Conservation (phyloP, 1,140 invertebrate genomes). For the Telenomus remus region DNA sequence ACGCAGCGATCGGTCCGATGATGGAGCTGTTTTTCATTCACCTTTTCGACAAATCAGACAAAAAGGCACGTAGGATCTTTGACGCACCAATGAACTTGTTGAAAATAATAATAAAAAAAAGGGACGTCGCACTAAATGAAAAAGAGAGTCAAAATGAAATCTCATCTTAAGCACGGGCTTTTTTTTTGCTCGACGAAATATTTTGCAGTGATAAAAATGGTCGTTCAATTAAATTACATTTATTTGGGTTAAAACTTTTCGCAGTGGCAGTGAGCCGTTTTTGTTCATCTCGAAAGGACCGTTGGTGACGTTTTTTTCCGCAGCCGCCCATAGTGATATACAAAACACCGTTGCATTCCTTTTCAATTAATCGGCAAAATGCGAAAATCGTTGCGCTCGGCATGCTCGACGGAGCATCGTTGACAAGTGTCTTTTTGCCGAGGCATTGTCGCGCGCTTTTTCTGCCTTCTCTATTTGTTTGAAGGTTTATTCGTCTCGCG, state of each 20-base stretch:
- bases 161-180: too few relatives aligned
- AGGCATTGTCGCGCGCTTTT: slow-evolving; percentile 43
- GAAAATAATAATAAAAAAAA: background rate
- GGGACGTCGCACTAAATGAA: too few relatives aligned
- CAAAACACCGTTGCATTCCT: slow-evolving; percentile 25
- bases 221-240: too few relatives aligned
- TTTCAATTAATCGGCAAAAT: slow-evolving; percentile 39
- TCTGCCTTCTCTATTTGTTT: slow-evolving; percentile 56
- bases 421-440: slow-evolving; percentile 47
- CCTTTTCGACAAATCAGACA: slow-evolving; percentile 61
- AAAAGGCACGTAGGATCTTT: slow-evolving; percentile 52
- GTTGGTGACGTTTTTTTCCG: too few relatives aligned
- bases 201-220: too few relatives aligned
- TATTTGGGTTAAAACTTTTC: too few relatives aligned
- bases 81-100: slow-evolving; percentile 35
- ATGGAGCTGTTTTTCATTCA: slow-evolving; percentile 45
- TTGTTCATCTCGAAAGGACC: too few relatives aligned
- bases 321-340: too few relatives aligned
- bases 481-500: slow-evolving; percentile 52
- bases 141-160: too few relatives aligned
- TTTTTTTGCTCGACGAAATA: too few relatives aligned
- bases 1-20: slow-evolving; percentile 50
- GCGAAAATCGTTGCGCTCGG: slow-evolving; percentile 28
- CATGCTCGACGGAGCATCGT: slow-evolving; percentile 37
- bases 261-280: too few relatives aligned